A percentile compares a stretch with the other conserved stretches of the same genome.
Evolutionary conservation across 2,113 vertebrate genomes (phyloP).

Genomic region (Cottus gobio): DNA sequence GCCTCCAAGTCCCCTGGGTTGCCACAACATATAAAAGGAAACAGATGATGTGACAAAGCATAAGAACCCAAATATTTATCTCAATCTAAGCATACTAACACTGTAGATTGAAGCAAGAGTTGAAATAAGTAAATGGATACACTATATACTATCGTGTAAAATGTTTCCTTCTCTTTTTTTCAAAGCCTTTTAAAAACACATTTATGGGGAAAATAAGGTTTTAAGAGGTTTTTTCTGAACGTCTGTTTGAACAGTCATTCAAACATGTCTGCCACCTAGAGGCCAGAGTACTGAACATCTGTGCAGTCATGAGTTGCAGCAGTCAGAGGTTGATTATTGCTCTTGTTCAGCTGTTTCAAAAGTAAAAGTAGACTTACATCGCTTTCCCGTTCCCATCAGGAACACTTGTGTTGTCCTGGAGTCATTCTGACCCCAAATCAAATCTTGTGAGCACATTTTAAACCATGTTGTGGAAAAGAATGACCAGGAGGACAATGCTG

Average conservation of each 20-base stretch:
- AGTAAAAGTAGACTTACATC: neutral
- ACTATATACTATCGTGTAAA: neutral
- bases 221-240: neutral
- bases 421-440: too few relatives aligned
- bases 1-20: too few relatives aligned
- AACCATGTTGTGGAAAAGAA: too few relatives aligned
- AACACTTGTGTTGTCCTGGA: too few relatives aligned
- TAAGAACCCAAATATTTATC: neutral
- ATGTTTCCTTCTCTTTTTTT: neutral
- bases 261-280: slow-evolving; percentile 25
- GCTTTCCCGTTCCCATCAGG: neutral
- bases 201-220: neutral
- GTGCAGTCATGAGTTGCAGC: neutral
- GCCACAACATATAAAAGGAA: neutral
- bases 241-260: neutral
- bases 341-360: neutral
- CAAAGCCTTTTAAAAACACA: neutral
- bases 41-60: neutral
- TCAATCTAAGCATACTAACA: neutral
- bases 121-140: neutral
- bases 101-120: neutral
- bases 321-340: neutral
- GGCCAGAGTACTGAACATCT: neutral
- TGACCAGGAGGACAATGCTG: too few relatives aligned
- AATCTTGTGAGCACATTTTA: too few relatives aligned